A percentile compares a stretch with the other conserved stretches of the same genome.
phyloP scores from a whole-genome alignment of 2,797 vertebrate genomes.

The Chelmon rostratus region DNA sequence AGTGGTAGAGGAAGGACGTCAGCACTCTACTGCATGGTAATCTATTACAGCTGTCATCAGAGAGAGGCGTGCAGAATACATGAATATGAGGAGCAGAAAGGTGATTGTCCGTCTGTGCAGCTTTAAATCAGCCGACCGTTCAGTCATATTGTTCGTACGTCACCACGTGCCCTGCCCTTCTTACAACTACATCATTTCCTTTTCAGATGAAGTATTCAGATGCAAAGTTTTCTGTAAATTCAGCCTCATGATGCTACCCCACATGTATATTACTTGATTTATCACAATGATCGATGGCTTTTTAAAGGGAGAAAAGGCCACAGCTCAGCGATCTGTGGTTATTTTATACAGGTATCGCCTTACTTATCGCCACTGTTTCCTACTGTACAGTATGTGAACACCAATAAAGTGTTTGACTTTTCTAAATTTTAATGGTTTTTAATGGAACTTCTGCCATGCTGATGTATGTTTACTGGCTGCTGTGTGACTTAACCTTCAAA shows the following conservation, averaged over 20 bases:
- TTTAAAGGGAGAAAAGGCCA: conserved; percentile 30
- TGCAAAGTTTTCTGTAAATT: background rate
- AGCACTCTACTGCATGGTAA: background rate
- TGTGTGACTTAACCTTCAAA: background rate
- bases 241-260: background rate
- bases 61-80: background rate
- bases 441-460: background rate
- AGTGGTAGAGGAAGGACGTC: background rate
- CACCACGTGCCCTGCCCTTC: background rate
- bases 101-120: no score
- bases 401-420: conserved; percentile 68
- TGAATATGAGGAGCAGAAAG: background rate
- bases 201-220: background rate
- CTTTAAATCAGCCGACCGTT: background rate
- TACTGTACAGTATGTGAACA: conserved; percentile 34
- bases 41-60: background rate
- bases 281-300: conserved; percentile 35
- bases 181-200: background rate
- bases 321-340: conserved; percentile 1
- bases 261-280: conserved; percentile 26
- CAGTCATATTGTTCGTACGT: background rate
- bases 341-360: conserved; percentile 34
- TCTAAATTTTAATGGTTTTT: conserved; percentile 11
- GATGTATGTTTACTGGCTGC: background rate
- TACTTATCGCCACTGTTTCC: conserved; percentile 58